Evolutionary conservation across 2,113 vertebrate genomes (phyloP).

Genomic region (Chamaetylas fuelleborni): DNA sequence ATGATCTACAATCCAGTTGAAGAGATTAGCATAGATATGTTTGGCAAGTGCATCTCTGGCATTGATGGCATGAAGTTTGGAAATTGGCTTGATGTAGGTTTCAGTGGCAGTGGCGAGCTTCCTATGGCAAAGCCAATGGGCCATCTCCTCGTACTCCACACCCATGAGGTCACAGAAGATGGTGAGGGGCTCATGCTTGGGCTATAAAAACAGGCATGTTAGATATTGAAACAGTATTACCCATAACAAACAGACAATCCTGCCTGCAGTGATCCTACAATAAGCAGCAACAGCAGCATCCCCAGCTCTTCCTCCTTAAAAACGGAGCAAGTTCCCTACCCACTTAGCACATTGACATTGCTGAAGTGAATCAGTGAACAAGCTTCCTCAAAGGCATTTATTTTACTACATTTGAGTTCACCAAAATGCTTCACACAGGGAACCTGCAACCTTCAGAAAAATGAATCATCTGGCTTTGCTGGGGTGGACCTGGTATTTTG

Average conservation of each 20-base stretch:
- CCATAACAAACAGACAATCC: background rate
- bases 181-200: constrained; percentile 87
- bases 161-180: constrained; percentile 95
- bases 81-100: constrained; percentile 94
- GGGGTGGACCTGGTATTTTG: background rate
- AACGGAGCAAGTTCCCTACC: background rate
- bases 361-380: background rate
- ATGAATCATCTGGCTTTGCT: background rate
- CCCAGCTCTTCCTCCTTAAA: background rate
- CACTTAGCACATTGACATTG: background rate
- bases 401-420: background rate
- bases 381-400: background rate
- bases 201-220: constrained; percentile 63
- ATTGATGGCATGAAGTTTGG: constrained; percentile 91
- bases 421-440: background rate
- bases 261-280: background rate
- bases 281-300: background rate
- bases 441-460: background rate
- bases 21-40: constrained; percentile 97
- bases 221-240: background rate
- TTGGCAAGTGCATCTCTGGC: constrained; percentile 94
- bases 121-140: constrained; percentile 96
- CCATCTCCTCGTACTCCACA: constrained; percentile 93
- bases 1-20: constrained; percentile 96
- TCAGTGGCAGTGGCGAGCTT: constrained; percentile 93